Base-by-base conservation (phyloP, 2,888 invertebrate species). In the Caradrina clavipalpis region DNA sequence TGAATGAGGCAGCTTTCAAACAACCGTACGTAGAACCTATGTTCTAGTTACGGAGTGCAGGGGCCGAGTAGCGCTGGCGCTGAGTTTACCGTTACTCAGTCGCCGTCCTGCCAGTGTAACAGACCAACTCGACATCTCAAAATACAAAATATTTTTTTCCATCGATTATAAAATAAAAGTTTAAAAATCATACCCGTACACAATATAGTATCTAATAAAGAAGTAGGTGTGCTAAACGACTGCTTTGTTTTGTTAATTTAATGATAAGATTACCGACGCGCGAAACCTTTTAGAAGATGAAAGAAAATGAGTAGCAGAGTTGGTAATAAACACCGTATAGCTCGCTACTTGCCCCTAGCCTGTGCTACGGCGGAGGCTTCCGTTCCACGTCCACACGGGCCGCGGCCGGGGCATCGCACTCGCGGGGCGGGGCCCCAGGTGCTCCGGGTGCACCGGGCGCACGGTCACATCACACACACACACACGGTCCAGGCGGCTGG, bases 361-460 rank as follows among this genome's bases (percentile, higher is more conserved):
- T 35, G 63, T 65, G 63, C 54, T 50, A 59, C 59, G 57, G 58
- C 57, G 47, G 47, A 57, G 69, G 57, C 65, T 69, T 69, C 39
- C 59, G 72, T 35, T 74, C 71, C 81, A 81, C 77, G 81, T 79
- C 81, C 81, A 21, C 78, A 63, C 57, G 64, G 69, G 55, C 7
- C 39, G 35, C 35, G 35, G 50, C 69, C 69, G 54, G 62, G 39
- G 39, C 45, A 21, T 10, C n/a, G 45, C 53, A 17, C 47, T n/a
- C 66, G 58, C 45, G 21, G 22, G 6, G 35, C 26, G n/a, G n/a
- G n/a, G n/a, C n/a, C n/a, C n/a, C n/a, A n/a, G n/a, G n/a, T n/a
- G n/a, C n/a, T n/a, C 42, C 13, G 49, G 66, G 39, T 39, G 10
- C 21, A 26, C 7, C 17, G 49, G 51, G 51, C 45, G 47, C 73